Evolutionary conservation across 2,888 invertebrate genomes (phyloP).

Genomic region (Torymus aiolomorphi): DNA sequence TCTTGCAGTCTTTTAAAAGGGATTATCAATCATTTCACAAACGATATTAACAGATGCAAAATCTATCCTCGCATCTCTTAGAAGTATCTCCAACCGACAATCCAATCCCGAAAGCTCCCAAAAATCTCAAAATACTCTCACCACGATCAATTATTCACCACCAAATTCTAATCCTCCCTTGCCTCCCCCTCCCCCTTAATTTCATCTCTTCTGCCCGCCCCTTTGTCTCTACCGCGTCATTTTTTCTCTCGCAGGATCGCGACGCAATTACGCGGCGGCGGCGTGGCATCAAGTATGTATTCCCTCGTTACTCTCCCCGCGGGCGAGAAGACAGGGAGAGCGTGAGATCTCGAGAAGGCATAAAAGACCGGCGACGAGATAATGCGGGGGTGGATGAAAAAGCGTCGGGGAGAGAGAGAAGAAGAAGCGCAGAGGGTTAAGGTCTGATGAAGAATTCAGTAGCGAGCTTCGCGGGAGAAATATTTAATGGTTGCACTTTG

Average conservation of each 20-base stretch:
- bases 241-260: constrained; percentile 44
- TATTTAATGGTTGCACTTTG: background rate
- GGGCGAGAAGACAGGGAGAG: constrained; percentile 22
- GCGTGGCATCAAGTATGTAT: constrained; percentile 68
- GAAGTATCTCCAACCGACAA: no score
- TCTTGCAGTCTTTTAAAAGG: no score
- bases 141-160: background rate
- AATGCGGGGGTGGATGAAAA: background rate
- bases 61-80: no score
- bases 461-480: background rate
- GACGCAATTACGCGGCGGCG: constrained; percentile 66
- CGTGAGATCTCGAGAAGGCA: background rate
- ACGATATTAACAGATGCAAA: no score
- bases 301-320: constrained; percentile 67
- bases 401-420: background rate
- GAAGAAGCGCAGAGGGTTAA: background rate
- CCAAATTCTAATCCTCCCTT: constrained; percentile 25
- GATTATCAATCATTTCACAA: no score
- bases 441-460: constrained; percentile 1
- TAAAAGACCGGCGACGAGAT: background rate
- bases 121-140: no score
- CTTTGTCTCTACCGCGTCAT: constrained; percentile 7
- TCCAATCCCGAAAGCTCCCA: no score
- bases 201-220: background rate
- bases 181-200: background rate